Conservation (phyloP, 35 echinoderm and acorn worm species). For the Strongylocentrotus purpuratus region DNA sequence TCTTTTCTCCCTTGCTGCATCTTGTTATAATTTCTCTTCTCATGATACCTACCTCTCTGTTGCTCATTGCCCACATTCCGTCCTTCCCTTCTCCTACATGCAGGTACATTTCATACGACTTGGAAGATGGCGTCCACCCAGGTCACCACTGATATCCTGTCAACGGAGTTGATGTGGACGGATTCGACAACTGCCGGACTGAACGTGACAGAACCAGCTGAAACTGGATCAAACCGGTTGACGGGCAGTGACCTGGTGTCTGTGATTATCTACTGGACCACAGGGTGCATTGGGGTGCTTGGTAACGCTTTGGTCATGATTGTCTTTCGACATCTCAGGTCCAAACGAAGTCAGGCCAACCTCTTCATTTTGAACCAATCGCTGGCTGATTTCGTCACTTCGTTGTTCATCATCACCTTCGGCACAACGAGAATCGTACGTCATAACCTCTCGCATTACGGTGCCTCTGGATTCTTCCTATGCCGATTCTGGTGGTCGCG, state of each 20-base stretch:
- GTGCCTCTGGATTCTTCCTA: conserved; percentile 65
- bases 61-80: too few relatives aligned
- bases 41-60: not conserved
- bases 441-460: not conserved
- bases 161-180: not conserved
- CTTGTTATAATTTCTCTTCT: not conserved
- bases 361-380: conserved; percentile 85
- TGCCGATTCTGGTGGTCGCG: conserved; percentile 92
- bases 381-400: conserved; percentile 71
- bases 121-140: not conserved
- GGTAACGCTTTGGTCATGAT: conserved; percentile 74
- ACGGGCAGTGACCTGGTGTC: conserved; percentile 36
- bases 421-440: conserved; percentile 65
- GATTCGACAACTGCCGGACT: not conserved
- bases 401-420: conserved; percentile 66
- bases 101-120: not conserved
- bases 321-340: conserved; percentile 65
- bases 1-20: too few relatives aligned
- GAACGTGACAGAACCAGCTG: not conserved
- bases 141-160: not conserved
- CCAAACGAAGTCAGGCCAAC: conserved; percentile 69
- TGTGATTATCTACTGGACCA: conserved; percentile 60
- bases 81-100: not conserved
- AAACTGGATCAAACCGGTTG: not conserved
- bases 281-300: conserved; percentile 67